Conservation (phyloP, 1,140 invertebrate species). For the Drosophila bocqueti region DNA sequence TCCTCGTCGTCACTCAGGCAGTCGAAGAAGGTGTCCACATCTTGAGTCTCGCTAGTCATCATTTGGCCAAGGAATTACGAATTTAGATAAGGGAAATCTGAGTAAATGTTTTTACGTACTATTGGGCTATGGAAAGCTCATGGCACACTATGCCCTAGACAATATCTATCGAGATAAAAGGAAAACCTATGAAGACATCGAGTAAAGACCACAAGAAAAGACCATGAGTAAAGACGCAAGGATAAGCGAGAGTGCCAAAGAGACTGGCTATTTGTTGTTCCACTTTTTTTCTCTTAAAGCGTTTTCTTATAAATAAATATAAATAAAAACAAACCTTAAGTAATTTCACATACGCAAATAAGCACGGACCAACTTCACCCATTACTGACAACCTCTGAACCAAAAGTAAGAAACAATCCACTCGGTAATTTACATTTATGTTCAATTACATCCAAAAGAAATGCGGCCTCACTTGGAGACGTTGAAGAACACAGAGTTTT, state of each 20-base stretch:
- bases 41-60: conserved; percentile 4
- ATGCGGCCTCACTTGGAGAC: background rate
- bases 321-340: background rate
- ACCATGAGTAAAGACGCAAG: too few relatives aligned
- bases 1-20: conserved; percentile 64
- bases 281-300: too few relatives aligned
- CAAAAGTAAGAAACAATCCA: conserved; percentile 3
- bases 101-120: background rate
- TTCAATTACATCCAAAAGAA: conserved; percentile 1
- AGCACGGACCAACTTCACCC: background rate
- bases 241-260: too few relatives aligned
- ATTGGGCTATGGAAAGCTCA: background rate
- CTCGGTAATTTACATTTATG: conserved; percentile 37
- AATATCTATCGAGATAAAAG: background rate
- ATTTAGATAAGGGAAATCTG: conserved; percentile 27
- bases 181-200: background rate
- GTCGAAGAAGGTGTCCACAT: conserved; percentile 58
- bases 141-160: background rate
- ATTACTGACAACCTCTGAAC: background rate
- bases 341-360: background rate
- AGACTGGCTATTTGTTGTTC: too few relatives aligned
- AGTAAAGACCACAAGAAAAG: too few relatives aligned
- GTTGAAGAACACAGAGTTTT: conserved; percentile 24
- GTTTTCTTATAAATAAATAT: background rate
- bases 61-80: conserved; percentile 4